A percentile compares a stretch with the other conserved stretches of the same genome.
Conservation (phyloP, 1,140 invertebrate genomes). For the Camponotus floridanus region DNA sequence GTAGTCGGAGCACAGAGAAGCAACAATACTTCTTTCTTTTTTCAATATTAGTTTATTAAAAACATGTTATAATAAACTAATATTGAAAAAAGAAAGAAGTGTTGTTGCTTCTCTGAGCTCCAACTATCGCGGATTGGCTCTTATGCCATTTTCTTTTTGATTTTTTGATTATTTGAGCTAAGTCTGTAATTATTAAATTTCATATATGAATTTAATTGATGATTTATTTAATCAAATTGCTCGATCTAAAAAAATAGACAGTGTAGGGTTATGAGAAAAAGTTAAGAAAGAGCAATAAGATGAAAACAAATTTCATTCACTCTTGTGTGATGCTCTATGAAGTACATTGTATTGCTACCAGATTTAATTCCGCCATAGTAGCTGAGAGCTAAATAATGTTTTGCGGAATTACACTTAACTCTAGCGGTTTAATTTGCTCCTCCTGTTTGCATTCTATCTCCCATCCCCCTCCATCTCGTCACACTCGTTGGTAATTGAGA, state of each 20-base stretch:
- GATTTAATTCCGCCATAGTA: conserved; percentile 46
- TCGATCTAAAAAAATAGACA: not conserved
- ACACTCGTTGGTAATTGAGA: conserved; percentile 51
- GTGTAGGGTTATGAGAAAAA: conserved; percentile 5
- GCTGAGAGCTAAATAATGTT: conserved; percentile 57
- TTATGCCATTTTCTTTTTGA: no score
- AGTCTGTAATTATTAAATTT: no score
- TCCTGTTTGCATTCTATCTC: conserved; percentile 49
- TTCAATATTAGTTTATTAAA: no score
- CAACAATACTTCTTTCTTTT: no score
- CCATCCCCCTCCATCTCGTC: conserved; percentile 37
- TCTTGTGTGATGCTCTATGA: conserved; percentile 28
- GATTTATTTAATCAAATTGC: not conserved
- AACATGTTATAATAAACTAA: no score
- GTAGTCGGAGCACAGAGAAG: no score
- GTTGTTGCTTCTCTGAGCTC: no score
- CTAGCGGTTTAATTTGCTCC: conserved; percentile 53
- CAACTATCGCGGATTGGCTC: no score
- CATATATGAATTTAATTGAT: not conserved
- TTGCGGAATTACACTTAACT: conserved; percentile 53
- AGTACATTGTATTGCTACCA: conserved; percentile 22
- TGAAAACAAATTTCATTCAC: conserved; percentile 24
- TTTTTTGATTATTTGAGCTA: no score
- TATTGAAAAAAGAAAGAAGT: no score
- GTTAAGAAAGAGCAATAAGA: conserved; percentile 26